Evolutionary conservation across 2,797 vertebrate genomes (phyloP), one percentile per base, ranked within the genome.

Genomic region (Chiroxiphia lanceolata): DNA sequence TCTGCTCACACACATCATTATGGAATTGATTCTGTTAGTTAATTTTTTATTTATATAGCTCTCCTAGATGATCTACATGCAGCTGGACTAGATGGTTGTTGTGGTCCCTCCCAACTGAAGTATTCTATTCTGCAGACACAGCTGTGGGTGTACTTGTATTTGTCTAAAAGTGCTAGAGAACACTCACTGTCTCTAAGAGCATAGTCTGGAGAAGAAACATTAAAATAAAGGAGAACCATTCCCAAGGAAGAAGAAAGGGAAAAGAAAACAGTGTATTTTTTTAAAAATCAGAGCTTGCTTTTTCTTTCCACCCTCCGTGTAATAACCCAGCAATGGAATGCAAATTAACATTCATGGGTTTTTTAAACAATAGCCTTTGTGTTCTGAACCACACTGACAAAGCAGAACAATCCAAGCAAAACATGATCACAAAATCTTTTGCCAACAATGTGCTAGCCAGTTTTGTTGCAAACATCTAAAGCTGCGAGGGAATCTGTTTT

Each of bases 341-440:
- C 78, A 93, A 93, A 85, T 94, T 80, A 91, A 67, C 89, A 78
- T 92, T 81, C 65, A 69, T 90, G 76, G 13, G 0, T 93, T 95
- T 93, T 92, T 93, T 78, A 75, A 88, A 96, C 89, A 96, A 96
- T 95, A 94, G 92, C 76, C 60, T 83, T 96, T 93, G 87, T 92
- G 89, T 95, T 96, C 77, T 93, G 90, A 91, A 69, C 93, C 72
- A 86, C 87, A 81, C 61, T 93, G 85, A 75, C 50, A 63, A 92
- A 95, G 81, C 74, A 89, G 86, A 92, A 95, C 69, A 92, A 64
- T 78, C 71, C 45, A 72, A 96, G 78, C 54, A 90, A 93, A 89
- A 42, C 44, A 95, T 2, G 34, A 59, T 88, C 76, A 72, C 80
- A 94, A 64, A 86, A 78, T 78, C 69, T 90, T 87, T 88, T 86